phyloP scores from a whole-genome alignment of 1,140 invertebrate species.

The Forficula auricularia region DNA sequence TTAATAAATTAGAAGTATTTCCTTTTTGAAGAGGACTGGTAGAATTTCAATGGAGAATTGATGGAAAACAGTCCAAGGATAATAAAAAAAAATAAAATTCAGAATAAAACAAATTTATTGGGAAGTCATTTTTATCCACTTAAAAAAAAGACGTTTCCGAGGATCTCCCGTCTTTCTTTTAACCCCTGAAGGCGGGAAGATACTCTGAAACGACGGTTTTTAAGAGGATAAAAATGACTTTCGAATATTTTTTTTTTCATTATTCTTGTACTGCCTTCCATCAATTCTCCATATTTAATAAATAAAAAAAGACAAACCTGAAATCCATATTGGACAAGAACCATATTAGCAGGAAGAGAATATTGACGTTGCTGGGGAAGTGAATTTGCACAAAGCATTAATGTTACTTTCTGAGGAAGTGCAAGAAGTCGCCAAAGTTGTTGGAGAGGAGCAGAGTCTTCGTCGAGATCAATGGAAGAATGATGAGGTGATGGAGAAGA shows the following conservation, averaged over 20 bases:
- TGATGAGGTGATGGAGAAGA: constrained; percentile 16
- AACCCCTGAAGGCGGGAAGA: too few relatives aligned
- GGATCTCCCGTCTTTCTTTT: too few relatives aligned
- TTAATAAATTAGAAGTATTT: too few relatives aligned
- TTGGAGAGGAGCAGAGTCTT: constrained; percentile 16
- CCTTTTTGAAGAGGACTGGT: too few relatives aligned
- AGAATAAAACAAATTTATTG: too few relatives aligned
- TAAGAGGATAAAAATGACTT: neutral
- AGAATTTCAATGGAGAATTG: too few relatives aligned
- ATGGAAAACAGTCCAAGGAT: too few relatives aligned
- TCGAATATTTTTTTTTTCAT: neutral
- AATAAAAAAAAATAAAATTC: too few relatives aligned
- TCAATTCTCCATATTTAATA: neutral
- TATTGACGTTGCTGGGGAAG: constrained; percentile 25
- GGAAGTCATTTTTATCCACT: too few relatives aligned
- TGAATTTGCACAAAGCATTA: constrained; percentile 39
- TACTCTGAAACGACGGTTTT: too few relatives aligned
- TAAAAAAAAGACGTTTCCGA: too few relatives aligned
- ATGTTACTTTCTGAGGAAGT: constrained; percentile 31
- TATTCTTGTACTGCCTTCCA: neutral
- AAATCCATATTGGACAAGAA: constrained; percentile 46
- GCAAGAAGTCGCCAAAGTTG: constrained; percentile 36
- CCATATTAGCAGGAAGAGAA: constrained; percentile 35
- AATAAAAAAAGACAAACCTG: constrained; percentile 28
- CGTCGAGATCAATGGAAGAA: too few relatives aligned